Evolutionary conservation across 92 coral and sea anemone genomes (phyloP).

Genomic region (Chrysogorgia sp.): DNA sequence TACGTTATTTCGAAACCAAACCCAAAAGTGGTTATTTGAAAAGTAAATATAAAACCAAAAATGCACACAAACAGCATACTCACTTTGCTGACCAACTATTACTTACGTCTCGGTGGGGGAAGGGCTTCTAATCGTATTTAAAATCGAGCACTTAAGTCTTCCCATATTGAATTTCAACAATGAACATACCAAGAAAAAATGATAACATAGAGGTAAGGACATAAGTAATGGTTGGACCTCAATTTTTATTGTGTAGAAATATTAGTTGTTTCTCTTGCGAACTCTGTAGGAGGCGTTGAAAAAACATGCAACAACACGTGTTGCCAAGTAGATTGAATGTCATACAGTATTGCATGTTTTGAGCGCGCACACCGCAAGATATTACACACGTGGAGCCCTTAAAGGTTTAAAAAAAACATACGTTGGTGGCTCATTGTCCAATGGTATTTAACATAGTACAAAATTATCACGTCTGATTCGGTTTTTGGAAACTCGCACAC

Average conservation of each 20-base stretch:
- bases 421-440: slow-evolving; percentile 5
- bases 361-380: background rate
- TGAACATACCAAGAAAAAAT: too few relatives aligned
- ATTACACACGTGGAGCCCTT: background rate
- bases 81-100: too few relatives aligned
- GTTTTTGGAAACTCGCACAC: background rate
- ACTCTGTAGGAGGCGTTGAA: too few relatives aligned
- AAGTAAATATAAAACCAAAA: background rate
- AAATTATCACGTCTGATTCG: background rate
- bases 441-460: slow-evolving; percentile 24
- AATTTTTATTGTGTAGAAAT: too few relatives aligned
- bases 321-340: background rate
- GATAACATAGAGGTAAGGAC: too few relatives aligned
- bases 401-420: background rate
- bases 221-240: background rate
- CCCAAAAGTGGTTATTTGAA: background rate
- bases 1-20: background rate
- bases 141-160: background rate
- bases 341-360: background rate
- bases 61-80: background rate
- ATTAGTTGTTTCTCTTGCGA: too few relatives aligned
- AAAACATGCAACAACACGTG: too few relatives aligned
- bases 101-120: too few relatives aligned
- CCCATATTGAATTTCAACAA: too few relatives aligned
- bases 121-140: too few relatives aligned